Evolutionary conservation across 2,113 vertebrate genomes (phyloP), one percentile per base, ranked within the genome.

Genomic region (Salminus brasiliensis): DNA sequence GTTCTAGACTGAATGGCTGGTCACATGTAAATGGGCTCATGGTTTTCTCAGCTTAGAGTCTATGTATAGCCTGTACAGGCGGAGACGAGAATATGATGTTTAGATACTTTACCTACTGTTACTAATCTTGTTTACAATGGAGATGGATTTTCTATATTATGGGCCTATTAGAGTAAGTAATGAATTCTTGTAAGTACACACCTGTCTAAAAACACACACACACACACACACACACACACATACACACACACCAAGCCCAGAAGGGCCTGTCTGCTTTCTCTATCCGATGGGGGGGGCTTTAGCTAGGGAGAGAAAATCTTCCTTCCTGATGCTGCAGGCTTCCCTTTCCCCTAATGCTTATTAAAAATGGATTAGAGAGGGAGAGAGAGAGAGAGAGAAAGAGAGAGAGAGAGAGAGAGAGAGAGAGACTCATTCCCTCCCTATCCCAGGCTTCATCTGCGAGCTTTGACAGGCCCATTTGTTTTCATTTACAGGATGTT

Each of bases 401-500:
- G 62, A 66, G 45, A 52, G 41, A 32, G 12, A 70, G 43, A 72
- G 25, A 63, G 30, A 53, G 25, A 32, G 45, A 65, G 49, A 45
- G 16, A 55, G 57, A 52, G n/a, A 70, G 57, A 53, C 27, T 79
- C 68, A 77, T 69, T 78, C 73, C 76, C 45, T 77, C 18, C 81
- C 81, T 82, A 72, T 69, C 68, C 74, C 73, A 25, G 27, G 69
- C 27, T 83, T 82, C 68, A 55, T 34, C 77, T 83, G 60, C 60
- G 85, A 72, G 62, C 81, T 79, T 72, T 89, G 89, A 89, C 88
- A 90, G 85, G 81, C 84, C 79, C 90, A 92, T 92, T 92, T 91
- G 87, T 92, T 92, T 89, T 89, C 85, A 92, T 92, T 91, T 89
- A 79, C 75, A 72, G 72, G 80, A 90, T 79, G 88, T 86, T 91